Evolutionary conservation across 2,888 invertebrate species (phyloP), one percentile per base, ranked within the genome.

Genomic region (Amiota minor): DNA sequence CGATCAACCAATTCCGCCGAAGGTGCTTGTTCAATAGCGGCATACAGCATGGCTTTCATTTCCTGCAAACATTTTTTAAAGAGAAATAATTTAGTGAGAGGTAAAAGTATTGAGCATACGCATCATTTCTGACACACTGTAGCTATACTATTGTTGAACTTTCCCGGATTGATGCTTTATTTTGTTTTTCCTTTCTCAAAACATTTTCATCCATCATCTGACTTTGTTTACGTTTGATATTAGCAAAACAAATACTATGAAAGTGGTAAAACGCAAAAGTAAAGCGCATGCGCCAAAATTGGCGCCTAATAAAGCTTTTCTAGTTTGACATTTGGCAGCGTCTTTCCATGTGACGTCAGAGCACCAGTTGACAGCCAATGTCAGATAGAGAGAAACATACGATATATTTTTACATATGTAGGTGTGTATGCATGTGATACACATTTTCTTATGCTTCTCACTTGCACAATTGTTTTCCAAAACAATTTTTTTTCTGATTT

Each of bases 41-140:
- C 92, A 88, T 97, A 96, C 49, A 97, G 90, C 92, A 96, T 93
- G 4, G 93, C 93, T 87, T 96, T 97, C 94, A 96, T 95, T 88
- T 94, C 94, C 95, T 96, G 82, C 85, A 86, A 4, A 6, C 0
- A 3, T 0, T 12, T 50, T 50, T n/a, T 9, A 50, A 12, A n/a
- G n/a, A 6, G 11, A 50, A 9, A 50, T 50, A 35, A 35, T 35
- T 35, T 35, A 35, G 35, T 35, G 35, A 4, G 6, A 4, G 2
- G 35, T 35, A 35, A 35, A 35, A 35, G 6, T 35, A 35, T 35
- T 35, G 6, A 35, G 2, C 35, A 35, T 35, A 35, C 35, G 2
- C 35, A 35, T 35, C 6, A 35, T 35, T 35, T 35, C 6, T 35
- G 4, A 35, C 35, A 35, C 4, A 35, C 35, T 35, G 35, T 35